These are phyloP conservation scores for Drosophila sp. DNA, from an alignment of 1,140 invertebrate genomes.

Conservation along the genomic window DNA sequence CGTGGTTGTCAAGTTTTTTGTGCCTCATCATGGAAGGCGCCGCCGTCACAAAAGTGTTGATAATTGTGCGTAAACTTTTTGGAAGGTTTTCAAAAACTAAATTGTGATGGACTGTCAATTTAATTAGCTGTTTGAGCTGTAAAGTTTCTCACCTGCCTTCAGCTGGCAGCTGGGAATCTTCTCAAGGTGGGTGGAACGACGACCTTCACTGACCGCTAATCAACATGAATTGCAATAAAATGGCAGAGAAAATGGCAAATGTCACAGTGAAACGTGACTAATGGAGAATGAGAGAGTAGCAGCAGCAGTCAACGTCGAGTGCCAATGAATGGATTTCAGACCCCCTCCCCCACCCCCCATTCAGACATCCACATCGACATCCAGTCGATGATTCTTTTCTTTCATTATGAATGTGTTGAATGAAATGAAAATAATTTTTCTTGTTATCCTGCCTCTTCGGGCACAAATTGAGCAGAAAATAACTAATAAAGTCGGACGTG, in stretches of 20 bases:
- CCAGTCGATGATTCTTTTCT: conserved; percentile 12
- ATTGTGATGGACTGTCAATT: conserved; percentile 31
- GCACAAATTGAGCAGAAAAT: conserved; percentile 82
- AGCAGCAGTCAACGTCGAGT: conserved; percentile 29
- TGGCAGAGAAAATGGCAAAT: conserved; percentile 4
- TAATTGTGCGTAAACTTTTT: conserved; percentile 76
- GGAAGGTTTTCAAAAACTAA: conserved; percentile 6
- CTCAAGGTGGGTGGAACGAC: not conserved
- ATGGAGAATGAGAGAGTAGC: conserved; percentile 4
- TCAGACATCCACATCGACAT: not conserved
- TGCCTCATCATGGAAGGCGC: conserved; percentile 61
- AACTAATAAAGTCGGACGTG: conserved; percentile 82
- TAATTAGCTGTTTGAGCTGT: conserved; percentile 63
- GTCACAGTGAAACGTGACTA: conserved; percentile 11
- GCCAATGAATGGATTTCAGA: conserved; percentile 51
- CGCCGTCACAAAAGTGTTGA: conserved; percentile 59
- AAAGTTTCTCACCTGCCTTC: conserved; percentile 42
- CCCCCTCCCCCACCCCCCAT: no score
- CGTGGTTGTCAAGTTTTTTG: conserved; percentile 56
- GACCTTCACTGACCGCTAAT: conserved; percentile 49
- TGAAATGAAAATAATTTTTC: conserved; percentile 83
- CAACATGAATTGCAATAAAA: conserved; percentile 45
- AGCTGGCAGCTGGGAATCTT: conserved; percentile 12
- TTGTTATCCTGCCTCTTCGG: conserved; percentile 77
- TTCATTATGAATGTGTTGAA: conserved; percentile 75